Evolutionary conservation across 2,113 vertebrate species (phyloP).

Genomic region (Pholis gunnellus): DNA sequence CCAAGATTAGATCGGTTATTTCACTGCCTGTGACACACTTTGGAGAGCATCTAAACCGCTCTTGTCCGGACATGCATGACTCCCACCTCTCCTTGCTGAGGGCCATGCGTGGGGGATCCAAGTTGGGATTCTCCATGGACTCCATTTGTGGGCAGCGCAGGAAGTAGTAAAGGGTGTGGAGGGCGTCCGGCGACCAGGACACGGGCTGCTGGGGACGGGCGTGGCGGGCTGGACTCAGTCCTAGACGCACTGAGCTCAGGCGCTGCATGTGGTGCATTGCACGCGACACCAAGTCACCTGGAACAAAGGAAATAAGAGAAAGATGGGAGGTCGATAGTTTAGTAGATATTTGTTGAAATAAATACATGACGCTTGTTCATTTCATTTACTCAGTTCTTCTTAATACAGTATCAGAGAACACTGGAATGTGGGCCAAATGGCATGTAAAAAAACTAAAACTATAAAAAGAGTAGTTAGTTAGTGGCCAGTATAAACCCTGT

Average conservation of each 20-base stretch:
- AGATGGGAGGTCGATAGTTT: neutral
- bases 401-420: neutral
- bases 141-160: constrained; percentile 99
- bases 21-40: neutral
- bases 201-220: constrained; percentile 89
- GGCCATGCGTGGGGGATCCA: constrained; percentile 96
- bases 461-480: constrained; percentile 1
- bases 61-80: constrained; percentile 26
- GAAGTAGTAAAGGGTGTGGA: constrained; percentile 99
- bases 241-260: constrained; percentile 87
- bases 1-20: constrained; percentile 39
- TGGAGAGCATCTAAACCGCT: constrained; percentile 11
- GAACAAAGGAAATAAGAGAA: neutral
- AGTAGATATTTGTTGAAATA: neutral
- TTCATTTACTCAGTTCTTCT: neutral
- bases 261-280: constrained; percentile 99
- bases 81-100: constrained; percentile 95
- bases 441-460: neutral
- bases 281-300: constrained; percentile 96
- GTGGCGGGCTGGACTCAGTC: constrained; percentile 91
- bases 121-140: constrained; percentile 99
- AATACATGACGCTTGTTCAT: neutral
- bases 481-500: constrained; percentile 11
- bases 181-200: constrained; percentile 96
- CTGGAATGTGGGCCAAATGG: neutral